Percentiles rank a stretch among this genome's conserved stretches.
These are phyloP conservation scores for Hippasteria phrygiana DNA, from an alignment of 53 echinoderm and acorn worm species.

Conservation along the genomic window DNA sequence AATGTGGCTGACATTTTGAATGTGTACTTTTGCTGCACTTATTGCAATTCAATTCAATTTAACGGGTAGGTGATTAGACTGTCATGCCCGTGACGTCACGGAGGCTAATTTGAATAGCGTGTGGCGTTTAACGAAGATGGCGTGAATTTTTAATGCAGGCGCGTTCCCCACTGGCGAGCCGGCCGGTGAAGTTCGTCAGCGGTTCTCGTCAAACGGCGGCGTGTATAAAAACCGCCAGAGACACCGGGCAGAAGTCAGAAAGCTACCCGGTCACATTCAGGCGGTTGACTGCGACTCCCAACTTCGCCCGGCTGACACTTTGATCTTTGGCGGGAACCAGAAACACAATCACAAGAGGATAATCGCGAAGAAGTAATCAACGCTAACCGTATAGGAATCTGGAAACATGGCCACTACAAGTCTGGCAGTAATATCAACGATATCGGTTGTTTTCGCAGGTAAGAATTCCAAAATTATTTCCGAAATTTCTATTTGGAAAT, in stretches of 20 bases:
- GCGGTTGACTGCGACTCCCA: background rate
- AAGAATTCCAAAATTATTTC: background rate
- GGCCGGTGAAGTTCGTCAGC: slow-evolving; percentile 5
- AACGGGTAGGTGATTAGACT: background rate
- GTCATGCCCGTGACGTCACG: background rate
- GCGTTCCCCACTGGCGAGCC: slow-evolving; percentile 5
- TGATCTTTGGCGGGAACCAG: background rate
- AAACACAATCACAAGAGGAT: slow-evolving; percentile 24
- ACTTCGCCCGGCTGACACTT: background rate
- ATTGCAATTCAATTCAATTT: background rate
- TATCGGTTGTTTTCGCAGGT: slow-evolving; percentile 44
- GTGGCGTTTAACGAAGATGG: background rate
- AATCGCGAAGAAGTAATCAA: background rate
- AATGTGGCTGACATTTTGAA: background rate
- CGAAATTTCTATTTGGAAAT: background rate
- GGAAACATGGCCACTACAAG: slow-evolving; percentile 8
- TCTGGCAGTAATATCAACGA: slow-evolving; percentile 24
- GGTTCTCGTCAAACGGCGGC: slow-evolving; percentile 10
- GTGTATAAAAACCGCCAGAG: slow-evolving; percentile 20
- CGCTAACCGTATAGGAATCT: background rate
- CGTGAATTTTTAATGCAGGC: slow-evolving; percentile 16
- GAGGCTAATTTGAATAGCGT: background rate
- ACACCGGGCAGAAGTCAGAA: background rate
- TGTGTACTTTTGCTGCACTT: background rate
- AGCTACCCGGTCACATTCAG: background rate